phyloP scores from a whole-genome alignment of 2,797 vertebrate species.

The Malurus leucopterus region DNA sequence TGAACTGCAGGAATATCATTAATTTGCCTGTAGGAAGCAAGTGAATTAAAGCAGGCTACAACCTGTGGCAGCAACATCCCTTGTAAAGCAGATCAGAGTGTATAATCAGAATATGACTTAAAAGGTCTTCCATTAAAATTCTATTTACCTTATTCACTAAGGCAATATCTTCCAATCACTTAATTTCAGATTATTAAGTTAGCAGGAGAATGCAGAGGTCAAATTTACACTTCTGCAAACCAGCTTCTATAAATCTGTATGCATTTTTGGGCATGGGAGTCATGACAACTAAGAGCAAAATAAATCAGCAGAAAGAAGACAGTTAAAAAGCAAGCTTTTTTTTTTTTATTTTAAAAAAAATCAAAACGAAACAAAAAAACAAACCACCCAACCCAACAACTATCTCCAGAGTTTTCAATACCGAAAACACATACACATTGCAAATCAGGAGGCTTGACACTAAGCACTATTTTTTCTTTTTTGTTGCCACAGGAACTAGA shows the following conservation, averaged over 20 bases:
- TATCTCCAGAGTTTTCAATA: not conserved
- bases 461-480: not conserved
- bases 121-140: not conserved
- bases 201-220: not conserved
- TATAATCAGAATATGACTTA: not conserved
- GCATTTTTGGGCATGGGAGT: not conserved
- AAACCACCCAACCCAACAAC: no score
- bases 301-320: not conserved
- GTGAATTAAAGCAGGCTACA: not conserved
- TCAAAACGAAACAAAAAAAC: no score
- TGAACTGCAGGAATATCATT: not conserved
- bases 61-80: fast-evolving
- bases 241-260: not conserved
- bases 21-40: not conserved
- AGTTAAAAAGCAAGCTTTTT: not conserved
- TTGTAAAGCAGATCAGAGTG: not conserved
- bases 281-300: not conserved
- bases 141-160: not conserved
- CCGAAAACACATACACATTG: not conserved
- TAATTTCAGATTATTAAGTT: not conserved
- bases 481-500: not conserved
- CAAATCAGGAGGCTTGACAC: not conserved
- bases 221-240: not conserved
- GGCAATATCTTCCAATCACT: not conserved
- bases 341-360: not conserved